Conservation (phyloP, 2,888 invertebrate species). For the Hirudinaria manillensis region DNA sequence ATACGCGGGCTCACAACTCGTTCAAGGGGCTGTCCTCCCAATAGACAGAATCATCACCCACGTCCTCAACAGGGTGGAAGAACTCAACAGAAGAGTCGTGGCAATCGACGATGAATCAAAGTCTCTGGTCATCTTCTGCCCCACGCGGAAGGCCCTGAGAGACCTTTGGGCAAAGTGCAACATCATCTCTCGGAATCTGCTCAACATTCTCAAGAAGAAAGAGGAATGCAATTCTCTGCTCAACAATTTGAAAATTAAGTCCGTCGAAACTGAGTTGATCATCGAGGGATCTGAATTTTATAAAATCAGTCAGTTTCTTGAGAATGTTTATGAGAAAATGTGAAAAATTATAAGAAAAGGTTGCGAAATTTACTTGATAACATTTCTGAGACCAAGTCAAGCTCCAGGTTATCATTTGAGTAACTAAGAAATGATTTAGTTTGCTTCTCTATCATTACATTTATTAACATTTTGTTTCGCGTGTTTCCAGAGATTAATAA, state of each 20-base stretch:
- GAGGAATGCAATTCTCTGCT: slow-evolving; percentile 30
- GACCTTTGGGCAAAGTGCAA: slow-evolving; percentile 41
- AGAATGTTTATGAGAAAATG: slow-evolving; percentile 32
- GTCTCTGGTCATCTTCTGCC: slow-evolving; percentile 39
- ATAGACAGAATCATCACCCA: slow-evolving; percentile 33
- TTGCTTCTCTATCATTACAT: too few species aligned
- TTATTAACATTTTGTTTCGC: too few species aligned
- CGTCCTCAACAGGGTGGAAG: slow-evolving; percentile 32
- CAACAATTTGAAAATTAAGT: slow-evolving; percentile 32
- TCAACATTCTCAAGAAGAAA: slow-evolving; percentile 25
- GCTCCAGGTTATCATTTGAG: too few species aligned
- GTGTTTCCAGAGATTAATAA: too few species aligned
- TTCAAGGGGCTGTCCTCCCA: slow-evolving; percentile 34
- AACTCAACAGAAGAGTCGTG: slow-evolving; percentile 38
- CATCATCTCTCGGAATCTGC: slow-evolving; percentile 36
- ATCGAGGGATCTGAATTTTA: slow-evolving; percentile 37
- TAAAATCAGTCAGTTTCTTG: slow-evolving; percentile 32
- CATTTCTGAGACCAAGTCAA: background rate
- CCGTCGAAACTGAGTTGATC: slow-evolving; percentile 24
- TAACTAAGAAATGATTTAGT: too few species aligned
- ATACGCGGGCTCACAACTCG: slow-evolving; percentile 23
- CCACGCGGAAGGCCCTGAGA: slow-evolving; percentile 37
- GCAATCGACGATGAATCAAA: slow-evolving; percentile 37
- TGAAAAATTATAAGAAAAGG: background rate
- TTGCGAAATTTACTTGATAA: background rate